Conservation (phyloP, 2,113 vertebrate genomes). For the Crotalus tigris region DNA sequence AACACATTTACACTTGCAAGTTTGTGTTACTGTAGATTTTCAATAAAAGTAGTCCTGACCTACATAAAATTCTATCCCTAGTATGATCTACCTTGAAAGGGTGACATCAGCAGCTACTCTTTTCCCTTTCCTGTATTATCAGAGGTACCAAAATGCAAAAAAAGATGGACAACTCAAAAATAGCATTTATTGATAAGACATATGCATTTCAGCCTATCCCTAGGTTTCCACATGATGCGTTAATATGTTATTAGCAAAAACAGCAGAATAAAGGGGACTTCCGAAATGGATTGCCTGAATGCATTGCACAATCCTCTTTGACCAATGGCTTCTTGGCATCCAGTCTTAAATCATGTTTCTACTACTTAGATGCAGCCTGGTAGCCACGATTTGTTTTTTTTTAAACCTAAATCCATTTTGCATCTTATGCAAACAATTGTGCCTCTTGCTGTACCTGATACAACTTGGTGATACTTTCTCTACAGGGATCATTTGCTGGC, state of each 20-base stretch:
- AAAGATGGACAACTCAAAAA: background rate
- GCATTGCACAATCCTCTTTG: background rate
- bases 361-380: too few species aligned
- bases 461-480: slow-evolving; percentile 9
- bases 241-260: background rate
- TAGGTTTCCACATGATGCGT: background rate
- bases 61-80: background rate
- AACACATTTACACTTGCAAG: background rate
- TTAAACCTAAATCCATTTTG: background rate
- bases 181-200: background rate
- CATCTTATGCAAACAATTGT: background rate
- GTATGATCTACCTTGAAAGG: background rate
- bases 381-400: background rate
- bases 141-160: background rate
- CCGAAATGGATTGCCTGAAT: background rate
- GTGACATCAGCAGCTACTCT: background rate
- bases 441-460: background rate
- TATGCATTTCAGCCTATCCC: background rate
- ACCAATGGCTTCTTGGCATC: background rate
- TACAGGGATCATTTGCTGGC: slow-evolving; percentile 86
- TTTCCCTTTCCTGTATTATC: background rate
- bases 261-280: background rate
- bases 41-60: background rate
- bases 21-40: background rate
- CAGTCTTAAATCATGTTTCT: background rate